Percentiles rank a stretch among this genome's conserved stretches.
These are phyloP conservation scores for Microchrysa polita DNA, from an alignment of 2,888 invertebrate species.

Conservation along the genomic window DNA sequence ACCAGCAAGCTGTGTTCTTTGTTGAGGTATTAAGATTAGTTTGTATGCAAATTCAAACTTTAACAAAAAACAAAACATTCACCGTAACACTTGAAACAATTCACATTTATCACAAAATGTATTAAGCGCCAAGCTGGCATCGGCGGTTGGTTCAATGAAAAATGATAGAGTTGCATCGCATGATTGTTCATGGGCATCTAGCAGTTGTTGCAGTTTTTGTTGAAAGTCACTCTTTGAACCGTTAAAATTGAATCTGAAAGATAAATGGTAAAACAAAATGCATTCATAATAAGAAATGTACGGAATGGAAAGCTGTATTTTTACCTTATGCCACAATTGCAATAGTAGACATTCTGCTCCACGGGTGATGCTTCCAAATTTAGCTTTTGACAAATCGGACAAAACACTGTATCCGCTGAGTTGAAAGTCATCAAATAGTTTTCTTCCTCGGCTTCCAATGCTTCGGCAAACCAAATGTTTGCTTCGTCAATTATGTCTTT, in stretches of 20 bases:
- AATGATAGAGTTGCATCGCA: constrained; percentile 17
- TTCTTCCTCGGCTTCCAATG: constrained; percentile 31
- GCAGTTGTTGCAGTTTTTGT: not conserved
- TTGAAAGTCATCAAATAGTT: constrained; percentile 12
- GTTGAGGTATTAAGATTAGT: too few species aligned
- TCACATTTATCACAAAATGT: constrained; percentile 38
- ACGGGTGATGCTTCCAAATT: constrained; percentile 13
- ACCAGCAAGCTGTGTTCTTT: too few species aligned
- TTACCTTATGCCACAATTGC: constrained; percentile 30
- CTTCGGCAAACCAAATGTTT: constrained; percentile 29
- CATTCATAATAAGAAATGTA: too few species aligned
- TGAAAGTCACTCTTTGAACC: constrained; percentile 21
- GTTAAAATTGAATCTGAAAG: constrained; percentile 14
- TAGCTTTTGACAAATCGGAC: constrained; percentile 33
- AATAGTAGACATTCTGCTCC: not conserved
- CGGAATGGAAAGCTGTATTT: too few species aligned
- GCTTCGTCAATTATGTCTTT: constrained; percentile 28
- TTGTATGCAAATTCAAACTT: too few species aligned
- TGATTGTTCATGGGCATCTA: not conserved
- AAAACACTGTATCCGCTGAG: constrained; percentile 15
- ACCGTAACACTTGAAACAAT: constrained; percentile 8
- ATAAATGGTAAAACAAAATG: not conserved
- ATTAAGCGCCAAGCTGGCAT: not conserved
- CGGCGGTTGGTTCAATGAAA: constrained; percentile 26
- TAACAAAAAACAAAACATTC: constrained; percentile 1